Percentiles rank a stretch among this genome's conserved stretches.
Conservation (phyloP, 1,140 invertebrate species). For the Lepidurus couesii region DNA sequence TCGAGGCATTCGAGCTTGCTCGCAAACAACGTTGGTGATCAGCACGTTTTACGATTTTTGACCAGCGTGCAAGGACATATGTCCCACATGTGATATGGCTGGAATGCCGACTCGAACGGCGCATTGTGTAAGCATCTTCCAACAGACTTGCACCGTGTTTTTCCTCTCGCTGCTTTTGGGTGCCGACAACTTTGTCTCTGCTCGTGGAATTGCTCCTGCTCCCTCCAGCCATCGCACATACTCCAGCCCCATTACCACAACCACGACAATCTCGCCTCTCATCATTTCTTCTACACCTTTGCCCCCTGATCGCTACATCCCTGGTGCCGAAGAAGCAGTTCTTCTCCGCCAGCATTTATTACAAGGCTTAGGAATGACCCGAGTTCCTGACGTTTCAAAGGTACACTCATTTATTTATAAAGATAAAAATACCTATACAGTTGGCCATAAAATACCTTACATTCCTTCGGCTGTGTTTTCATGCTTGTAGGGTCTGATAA, state of each 20-base stretch:
- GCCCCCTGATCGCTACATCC: constrained; percentile 23
- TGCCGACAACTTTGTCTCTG: background rate
- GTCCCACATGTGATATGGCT: constrained; percentile 13
- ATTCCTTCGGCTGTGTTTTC: constrained; percentile 32
- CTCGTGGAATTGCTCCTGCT: background rate
- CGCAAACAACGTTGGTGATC: background rate
- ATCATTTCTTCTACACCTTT: background rate
- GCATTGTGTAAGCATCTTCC: constrained; percentile 1
- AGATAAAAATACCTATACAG: background rate
- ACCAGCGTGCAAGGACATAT: constrained; percentile 4
- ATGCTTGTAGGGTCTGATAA: background rate
- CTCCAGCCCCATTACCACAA: background rate
- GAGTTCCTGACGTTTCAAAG: constrained; percentile 48
- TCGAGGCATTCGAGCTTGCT: too few relatives aligned
- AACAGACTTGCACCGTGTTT: background rate
- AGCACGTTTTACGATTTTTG: background rate
- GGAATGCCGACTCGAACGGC: constrained; percentile 5
- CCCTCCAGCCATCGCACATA: background rate
- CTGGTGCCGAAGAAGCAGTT: constrained; percentile 41
- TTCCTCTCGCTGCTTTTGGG: background rate
- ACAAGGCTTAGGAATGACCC: constrained; percentile 46
- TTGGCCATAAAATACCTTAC: constrained; percentile 25
- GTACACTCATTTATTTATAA: constrained; percentile 37
- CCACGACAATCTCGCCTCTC: background rate
- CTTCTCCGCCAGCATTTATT: constrained; percentile 46